These are phyloP conservation scores for Dicrostonyx torquatus DNA, from an alignment of 2,797 vertebrate genomes.

Conservation along the genomic window DNA sequence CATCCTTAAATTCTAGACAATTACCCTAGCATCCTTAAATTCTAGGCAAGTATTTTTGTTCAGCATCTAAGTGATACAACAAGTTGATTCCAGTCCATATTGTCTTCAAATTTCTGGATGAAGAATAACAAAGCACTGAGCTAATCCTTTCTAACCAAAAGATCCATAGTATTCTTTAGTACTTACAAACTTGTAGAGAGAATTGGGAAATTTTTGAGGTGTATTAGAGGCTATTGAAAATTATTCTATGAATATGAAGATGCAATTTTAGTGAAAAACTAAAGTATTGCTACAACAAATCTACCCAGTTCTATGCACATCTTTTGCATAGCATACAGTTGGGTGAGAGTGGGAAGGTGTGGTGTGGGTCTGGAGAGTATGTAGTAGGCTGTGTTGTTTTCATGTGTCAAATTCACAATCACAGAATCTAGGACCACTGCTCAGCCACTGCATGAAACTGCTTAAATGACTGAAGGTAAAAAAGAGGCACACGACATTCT, in stretches of 20 bases:
- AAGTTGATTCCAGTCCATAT: constrained; percentile 55
- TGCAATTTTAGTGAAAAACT: constrained; percentile 1
- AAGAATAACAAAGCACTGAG: constrained; percentile 24
- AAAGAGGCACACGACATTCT: background rate
- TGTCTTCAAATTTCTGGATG: constrained; percentile 43
- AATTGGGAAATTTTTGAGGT: constrained; percentile 60
- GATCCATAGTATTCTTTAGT: constrained; percentile 17
- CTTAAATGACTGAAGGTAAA: background rate
- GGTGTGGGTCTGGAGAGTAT: background rate
- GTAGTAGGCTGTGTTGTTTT: constrained; percentile 21
- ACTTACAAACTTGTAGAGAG: background rate
- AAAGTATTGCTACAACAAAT: background rate
- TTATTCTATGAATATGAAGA: background rate
- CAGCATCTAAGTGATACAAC: constrained; percentile 56
- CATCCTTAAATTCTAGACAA: constrained; percentile 80
- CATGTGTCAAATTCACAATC: background rate
- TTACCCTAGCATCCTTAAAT: constrained; percentile 72
- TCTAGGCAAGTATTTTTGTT: constrained; percentile 64
- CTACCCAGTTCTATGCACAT: background rate
- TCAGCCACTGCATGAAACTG: background rate
- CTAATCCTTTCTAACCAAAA: constrained; percentile 34
- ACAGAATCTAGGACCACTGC: background rate
- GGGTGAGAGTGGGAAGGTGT: background rate
- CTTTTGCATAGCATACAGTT: background rate
- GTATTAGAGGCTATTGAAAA: constrained; percentile 28